A percentile compares a stretch with the other conserved stretches of the same genome.
These are phyloP conservation scores for Nanorana parkeri DNA, from an alignment of 2,113 vertebrate species.

Conservation along the genomic window DNA sequence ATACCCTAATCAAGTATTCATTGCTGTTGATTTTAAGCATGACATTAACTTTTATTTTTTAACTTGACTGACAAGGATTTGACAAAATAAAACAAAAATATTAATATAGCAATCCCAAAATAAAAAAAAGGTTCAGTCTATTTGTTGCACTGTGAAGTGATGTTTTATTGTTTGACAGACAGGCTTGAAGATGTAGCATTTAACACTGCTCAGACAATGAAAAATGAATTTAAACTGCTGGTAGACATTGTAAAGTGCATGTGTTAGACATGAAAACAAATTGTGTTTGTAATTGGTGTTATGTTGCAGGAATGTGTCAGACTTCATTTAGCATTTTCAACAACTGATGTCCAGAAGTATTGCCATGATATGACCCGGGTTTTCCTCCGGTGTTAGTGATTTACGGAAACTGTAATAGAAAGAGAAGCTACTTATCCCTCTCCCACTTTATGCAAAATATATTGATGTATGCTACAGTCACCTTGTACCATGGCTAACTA, in stretches of 20 bases:
- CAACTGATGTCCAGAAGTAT: slow-evolving; percentile 21
- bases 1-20: not conserved
- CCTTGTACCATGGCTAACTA: slow-evolving; percentile 46
- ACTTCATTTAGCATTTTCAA: slow-evolving; percentile 63
- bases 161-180: slow-evolving; percentile 10
- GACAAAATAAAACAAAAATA: slow-evolving; percentile 9
- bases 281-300: slow-evolving; percentile 55
- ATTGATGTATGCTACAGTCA: slow-evolving; percentile 60
- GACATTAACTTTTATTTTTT: slow-evolving; percentile 1
- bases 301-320: slow-evolving; percentile 61
- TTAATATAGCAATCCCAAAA: slow-evolving; percentile 11
- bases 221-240: slow-evolving; percentile 41
- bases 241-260: slow-evolving; percentile 60
- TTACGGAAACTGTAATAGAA: not conserved
- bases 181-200: not conserved
- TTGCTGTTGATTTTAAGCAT: slow-evolving; percentile 5
- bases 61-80: slow-evolving; percentile 29
- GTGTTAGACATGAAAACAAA: slow-evolving; percentile 68
- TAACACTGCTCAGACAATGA: slow-evolving; percentile 33
- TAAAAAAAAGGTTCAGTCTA: slow-evolving; percentile 8
- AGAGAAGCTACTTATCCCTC: slow-evolving; percentile 59
- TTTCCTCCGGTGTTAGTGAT: slow-evolving; percentile 23
- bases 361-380: not conserved
- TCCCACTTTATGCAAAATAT: slow-evolving; percentile 60
- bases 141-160: slow-evolving; percentile 11